These are phyloP conservation scores for Cricetomys ansorgei DNA, from an alignment of 2,113 vertebrate species.

Conservation along the genomic window DNA sequence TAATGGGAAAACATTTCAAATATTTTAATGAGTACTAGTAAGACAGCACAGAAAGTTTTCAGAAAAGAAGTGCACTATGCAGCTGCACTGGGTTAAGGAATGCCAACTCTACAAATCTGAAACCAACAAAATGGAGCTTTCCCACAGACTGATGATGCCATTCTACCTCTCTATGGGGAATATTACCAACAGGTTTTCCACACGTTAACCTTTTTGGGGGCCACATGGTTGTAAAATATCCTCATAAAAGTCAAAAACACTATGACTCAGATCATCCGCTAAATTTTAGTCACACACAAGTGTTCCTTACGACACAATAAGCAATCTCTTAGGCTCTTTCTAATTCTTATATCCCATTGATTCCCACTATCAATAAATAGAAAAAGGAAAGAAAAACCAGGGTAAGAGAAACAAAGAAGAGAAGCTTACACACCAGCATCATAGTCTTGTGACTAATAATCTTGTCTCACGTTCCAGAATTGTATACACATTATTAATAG, in stretches of 20 bases:
- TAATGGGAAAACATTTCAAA: neutral
- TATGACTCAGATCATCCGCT: neutral
- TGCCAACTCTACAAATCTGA: neutral
- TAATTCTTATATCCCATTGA: neutral
- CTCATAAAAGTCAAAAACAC: neutral
- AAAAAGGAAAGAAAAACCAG: slow-evolving; percentile 3
- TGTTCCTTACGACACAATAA: neutral
- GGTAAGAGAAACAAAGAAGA: neutral
- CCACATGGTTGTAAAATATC: neutral
- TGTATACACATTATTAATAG: slow-evolving; percentile 70
- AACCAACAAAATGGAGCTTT: slow-evolving; percentile 22
- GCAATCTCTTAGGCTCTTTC: slow-evolving; percentile 21
- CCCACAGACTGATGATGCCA: neutral
- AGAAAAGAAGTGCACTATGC: neutral
- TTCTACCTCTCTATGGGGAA: neutral
- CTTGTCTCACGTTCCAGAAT: slow-evolving; percentile 50
- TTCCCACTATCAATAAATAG: slow-evolving; percentile 35
- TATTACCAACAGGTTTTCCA: neutral
- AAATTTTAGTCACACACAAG: slow-evolving; percentile 31
- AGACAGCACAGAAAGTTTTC: neutral
- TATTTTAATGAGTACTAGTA: slow-evolving; percentile 35
- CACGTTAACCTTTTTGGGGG: neutral
- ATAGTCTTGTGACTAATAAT: slow-evolving; percentile 41
- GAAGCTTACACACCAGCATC: neutral
- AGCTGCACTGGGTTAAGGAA: neutral